Evolutionary conservation across 2,113 vertebrate genomes (phyloP).

Genomic region (Ariopsis seemanni): DNA sequence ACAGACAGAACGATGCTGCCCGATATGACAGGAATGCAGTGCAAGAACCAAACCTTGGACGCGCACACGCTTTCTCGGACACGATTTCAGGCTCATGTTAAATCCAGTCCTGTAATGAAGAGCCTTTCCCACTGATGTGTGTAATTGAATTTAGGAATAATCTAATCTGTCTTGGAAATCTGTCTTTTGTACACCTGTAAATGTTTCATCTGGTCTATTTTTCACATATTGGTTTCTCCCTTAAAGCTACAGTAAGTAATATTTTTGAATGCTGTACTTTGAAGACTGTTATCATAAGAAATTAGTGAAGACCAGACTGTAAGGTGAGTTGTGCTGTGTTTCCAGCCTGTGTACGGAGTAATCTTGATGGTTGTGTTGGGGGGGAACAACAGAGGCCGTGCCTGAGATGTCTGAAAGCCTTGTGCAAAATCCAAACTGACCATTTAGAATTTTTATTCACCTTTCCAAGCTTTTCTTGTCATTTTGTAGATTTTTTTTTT

Average conservation of each 20-base stretch:
- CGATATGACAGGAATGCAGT: slow-evolving; percentile 29
- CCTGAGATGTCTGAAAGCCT: background rate
- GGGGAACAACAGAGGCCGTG: too few species aligned
- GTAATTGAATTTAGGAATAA: slow-evolving; percentile 5
- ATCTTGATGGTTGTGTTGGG: background rate
- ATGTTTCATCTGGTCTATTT: background rate
- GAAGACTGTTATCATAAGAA: background rate
- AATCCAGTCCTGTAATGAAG: background rate
- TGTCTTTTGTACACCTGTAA: background rate
- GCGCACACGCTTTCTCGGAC: background rate
- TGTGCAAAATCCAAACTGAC: background rate
- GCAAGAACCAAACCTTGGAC: slow-evolving; percentile 5
- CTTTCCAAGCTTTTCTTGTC: background rate
- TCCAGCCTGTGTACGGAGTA: background rate
- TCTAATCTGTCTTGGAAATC: background rate
- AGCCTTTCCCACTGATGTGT: background rate
- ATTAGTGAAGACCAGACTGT: background rate
- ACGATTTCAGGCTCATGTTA: background rate
- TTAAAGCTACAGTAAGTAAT: background rate
- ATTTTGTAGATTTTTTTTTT: background rate
- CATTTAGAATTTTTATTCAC: too few species aligned
- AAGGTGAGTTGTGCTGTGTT: background rate
- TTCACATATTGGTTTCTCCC: background rate
- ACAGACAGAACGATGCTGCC: slow-evolving; percentile 35
- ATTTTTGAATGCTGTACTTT: background rate